Conservation (phyloP, 2,797 vertebrate species). For the Poeciliopsis presidionis region DNA sequence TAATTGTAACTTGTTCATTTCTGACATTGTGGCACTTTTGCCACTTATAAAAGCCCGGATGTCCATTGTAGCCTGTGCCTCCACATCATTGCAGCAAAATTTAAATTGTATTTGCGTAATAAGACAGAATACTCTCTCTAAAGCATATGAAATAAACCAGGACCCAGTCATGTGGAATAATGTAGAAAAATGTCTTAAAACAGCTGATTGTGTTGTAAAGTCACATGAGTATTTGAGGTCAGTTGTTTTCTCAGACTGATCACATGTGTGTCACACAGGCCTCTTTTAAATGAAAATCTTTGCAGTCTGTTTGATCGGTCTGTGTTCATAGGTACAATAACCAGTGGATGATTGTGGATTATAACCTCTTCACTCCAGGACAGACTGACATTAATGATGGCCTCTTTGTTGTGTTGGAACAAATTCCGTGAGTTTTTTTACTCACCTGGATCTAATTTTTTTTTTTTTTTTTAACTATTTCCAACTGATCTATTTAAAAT, state of each 20-base stretch:
- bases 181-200: background rate
- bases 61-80: background rate
- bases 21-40: background rate
- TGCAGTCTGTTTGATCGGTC: background rate
- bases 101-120: background rate
- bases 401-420: slow-evolving; percentile 89
- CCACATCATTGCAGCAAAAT: background rate
- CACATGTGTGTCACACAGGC: slow-evolving; percentile 7
- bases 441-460: background rate
- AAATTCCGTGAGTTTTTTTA: slow-evolving; percentile 90
- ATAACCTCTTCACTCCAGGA: slow-evolving; percentile 85
- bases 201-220: background rate
- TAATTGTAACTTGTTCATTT: background rate
- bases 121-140: background rate
- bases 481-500: background rate
- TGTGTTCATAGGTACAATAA: slow-evolving; percentile 89
- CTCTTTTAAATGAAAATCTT: background rate
- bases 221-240: slow-evolving; percentile 41
- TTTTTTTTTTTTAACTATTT: background rate
- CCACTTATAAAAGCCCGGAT: background rate
- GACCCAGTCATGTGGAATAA: background rate
- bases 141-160: background rate
- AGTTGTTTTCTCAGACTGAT: background rate
- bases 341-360: slow-evolving; percentile 98
- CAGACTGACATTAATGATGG: slow-evolving; percentile 46